A percentile compares a stretch with the other conserved stretches of the same genome.
Conservation (phyloP, 2,888 invertebrate genomes). For the Mimachlamys varia region DNA sequence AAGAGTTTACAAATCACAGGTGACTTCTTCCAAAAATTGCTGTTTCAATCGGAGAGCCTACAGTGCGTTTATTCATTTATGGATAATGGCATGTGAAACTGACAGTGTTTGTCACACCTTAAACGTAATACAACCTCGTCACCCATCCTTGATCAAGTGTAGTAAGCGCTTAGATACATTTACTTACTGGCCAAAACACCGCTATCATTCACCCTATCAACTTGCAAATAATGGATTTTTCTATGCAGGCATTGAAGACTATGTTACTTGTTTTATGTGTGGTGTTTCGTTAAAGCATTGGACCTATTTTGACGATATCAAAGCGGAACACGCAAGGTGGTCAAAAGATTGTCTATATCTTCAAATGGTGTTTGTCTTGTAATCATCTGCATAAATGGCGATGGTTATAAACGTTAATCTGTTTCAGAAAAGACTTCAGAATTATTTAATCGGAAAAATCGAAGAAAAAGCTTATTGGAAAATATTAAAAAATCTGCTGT, state of each 20-base stretch:
- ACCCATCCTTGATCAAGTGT: background rate
- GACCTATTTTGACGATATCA: background rate
- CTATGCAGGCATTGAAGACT: slow-evolving; percentile 10
- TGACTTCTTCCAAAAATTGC: background rate
- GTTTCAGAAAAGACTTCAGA: background rate
- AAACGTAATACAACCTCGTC: background rate
- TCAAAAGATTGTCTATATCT: slow-evolving; percentile 39
- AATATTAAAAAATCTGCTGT: background rate
- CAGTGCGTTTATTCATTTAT: background rate
- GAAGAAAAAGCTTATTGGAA: background rate
- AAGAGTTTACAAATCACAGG: too few species aligned
- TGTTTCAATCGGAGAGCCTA: background rate
- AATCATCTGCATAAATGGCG: too few species aligned
- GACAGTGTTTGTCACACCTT: background rate
- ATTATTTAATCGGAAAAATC: background rate
- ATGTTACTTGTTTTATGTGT: slow-evolving; percentile 40
- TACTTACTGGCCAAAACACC: slow-evolving; percentile 34
- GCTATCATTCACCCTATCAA: background rate
- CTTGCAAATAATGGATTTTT: slow-evolving; percentile 41
- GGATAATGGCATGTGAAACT: background rate
- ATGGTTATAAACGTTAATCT: background rate
- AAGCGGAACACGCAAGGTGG: slow-evolving; percentile 29
- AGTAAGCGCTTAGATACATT: background rate
- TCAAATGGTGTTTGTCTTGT: background rate
- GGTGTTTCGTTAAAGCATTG: slow-evolving; percentile 38